Evolutionary conservation across 2,797 vertebrate species (phyloP).

Genomic region (Sarcoramphus papa): DNA sequence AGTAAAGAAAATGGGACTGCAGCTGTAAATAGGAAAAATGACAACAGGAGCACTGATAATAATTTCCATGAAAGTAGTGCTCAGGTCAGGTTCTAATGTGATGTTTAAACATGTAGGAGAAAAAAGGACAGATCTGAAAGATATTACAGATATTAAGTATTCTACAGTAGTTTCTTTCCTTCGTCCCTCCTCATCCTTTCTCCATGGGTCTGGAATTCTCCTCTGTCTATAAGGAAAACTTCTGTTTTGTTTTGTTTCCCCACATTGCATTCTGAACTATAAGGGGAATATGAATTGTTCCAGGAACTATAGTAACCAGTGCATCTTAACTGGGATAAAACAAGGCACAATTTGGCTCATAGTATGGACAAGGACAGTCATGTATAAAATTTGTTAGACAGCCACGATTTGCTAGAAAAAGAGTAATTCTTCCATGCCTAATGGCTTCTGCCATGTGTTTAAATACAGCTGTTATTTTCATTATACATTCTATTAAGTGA

Average conservation of each 20-base stretch:
- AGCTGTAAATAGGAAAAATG: neutral
- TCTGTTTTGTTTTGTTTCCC: neutral
- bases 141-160: neutral
- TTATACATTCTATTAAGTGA: neutral
- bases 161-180: neutral
- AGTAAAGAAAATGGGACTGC: neutral
- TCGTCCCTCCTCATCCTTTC: neutral
- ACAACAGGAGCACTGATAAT: neutral
- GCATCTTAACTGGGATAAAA: slow-evolving; percentile 1
- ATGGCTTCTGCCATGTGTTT: slow-evolving; percentile 30
- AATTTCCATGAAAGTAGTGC: neutral
- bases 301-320: neutral
- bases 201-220: neutral
- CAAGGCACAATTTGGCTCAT: neutral
- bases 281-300: neutral
- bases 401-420: slow-evolving; percentile 3
- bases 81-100: neutral
- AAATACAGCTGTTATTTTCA: slow-evolving; percentile 37
- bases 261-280: neutral
- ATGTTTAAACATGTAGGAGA: neutral
- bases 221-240: neutral
- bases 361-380: neutral
- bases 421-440: neutral
- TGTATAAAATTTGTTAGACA: slow-evolving; percentile 42
- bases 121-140: neutral